Evolutionary conservation across 2,113 vertebrate species (phyloP).

Genomic region (Benitochromis conjunctus): DNA sequence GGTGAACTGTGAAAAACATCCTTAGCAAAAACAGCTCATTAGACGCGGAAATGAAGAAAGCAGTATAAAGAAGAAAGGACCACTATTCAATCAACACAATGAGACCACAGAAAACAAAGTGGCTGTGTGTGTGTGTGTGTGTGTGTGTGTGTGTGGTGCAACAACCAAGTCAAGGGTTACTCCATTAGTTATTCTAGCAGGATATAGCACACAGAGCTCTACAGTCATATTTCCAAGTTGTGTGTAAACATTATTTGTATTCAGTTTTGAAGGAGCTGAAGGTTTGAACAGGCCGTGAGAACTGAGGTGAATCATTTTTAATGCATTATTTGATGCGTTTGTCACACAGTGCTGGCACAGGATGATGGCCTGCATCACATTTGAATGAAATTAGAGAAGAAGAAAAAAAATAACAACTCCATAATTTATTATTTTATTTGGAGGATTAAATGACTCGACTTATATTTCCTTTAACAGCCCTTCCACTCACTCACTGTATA

Average conservation of each 20-base stretch:
- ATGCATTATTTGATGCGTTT: neutral
- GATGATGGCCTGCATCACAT: neutral
- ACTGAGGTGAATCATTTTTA: neutral
- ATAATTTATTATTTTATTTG: neutral
- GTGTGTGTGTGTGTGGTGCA: neutral
- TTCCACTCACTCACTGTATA: neutral
- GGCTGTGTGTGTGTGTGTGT: neutral
- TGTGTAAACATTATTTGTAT: neutral
- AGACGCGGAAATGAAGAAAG: neutral
- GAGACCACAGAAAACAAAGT: neutral
- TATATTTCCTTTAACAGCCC: neutral
- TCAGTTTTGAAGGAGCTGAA: neutral
- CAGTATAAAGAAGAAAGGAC: neutral
- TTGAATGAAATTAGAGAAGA: neutral
- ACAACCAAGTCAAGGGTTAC: neutral
- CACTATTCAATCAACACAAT: neutral
- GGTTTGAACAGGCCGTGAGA: neutral
- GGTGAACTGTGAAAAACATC: neutral
- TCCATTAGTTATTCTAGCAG: neutral
- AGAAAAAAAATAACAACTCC: neutral
- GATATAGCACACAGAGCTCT: neutral
- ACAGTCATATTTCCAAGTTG: neutral
- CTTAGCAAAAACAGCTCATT: neutral
- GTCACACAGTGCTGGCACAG: neutral
- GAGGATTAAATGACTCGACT: neutral